Evolutionary conservation across 2,888 invertebrate species (phyloP), one percentile per base, ranked within the genome.

Genomic region (Tachystola acroxantha): DNA sequence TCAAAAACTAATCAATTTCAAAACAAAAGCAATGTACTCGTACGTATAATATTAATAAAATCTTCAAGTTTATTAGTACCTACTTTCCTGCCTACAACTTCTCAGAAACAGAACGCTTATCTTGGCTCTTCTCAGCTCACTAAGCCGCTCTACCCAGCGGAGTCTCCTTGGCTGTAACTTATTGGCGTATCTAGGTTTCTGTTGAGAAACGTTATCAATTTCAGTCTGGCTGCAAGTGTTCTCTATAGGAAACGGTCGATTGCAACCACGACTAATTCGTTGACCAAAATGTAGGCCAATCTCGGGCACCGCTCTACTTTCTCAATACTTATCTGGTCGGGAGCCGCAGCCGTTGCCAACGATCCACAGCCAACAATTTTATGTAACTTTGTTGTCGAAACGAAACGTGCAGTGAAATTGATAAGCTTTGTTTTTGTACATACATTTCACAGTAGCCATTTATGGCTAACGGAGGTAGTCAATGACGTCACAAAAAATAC

Each of bases 311-410:
- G 79, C 58, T 77, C 81, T 75, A 80, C 76, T 84, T 85, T 81
- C 84, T 75, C 80, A 84, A 84, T 71, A 78, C 70, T 75, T 78
- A 81, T 78, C 79, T 75, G 61, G 67, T 57, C 69, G 71, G 80
- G 72, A 80, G 73, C 63, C 62, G 67, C 71, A n/a, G 73, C 63
- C 62, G 67, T 71, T 79, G 76, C 76, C 81, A 78, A 69, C 78
- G 57, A 63, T 65, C 65, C 67, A 69, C 70, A 61, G 74, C 70
- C 70, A 73, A 72, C 69, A 52, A 62, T 67, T 81, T 84, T 79
- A 81, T 81, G 75, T 81, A 85, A 85, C 78, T 74, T 72, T 76
- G 73, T 79, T 84, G 75, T 79, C 60, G 82, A 84, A 82, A 84
- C 73, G 65, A 73, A 76, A 74, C 68, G 67, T 71, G 73, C 49